Conservation (phyloP, 2,888 invertebrate genomes). For the Poecilobothrus nobilitatus region DNA sequence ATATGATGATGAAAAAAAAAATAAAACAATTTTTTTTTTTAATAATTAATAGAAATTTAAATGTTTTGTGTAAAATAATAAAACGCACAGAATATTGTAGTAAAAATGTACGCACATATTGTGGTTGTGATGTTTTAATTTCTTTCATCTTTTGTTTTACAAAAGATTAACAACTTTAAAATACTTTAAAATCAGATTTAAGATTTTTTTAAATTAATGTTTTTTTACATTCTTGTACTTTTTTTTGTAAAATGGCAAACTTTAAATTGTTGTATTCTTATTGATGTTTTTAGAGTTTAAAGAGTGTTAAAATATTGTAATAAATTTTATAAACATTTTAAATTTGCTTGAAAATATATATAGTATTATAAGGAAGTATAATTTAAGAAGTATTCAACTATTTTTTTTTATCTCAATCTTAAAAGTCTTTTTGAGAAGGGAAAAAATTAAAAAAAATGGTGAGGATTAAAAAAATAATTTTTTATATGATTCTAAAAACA, state of each 20-base stretch:
- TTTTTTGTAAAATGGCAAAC: not conserved
- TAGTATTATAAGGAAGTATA: no score
- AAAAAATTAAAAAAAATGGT: not conserved
- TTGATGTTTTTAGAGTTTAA: not conserved
- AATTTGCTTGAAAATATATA: no score
- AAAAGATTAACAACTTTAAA: not conserved
- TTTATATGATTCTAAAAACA: no score
- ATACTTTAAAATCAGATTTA: not conserved
- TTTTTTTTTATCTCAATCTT: no score
- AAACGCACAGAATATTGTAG: not conserved
- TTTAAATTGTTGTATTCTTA: not conserved
- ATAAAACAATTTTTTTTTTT: no score
- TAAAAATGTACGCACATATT: not conserved
- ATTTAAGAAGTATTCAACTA: no score
- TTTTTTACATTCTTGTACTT: no score
- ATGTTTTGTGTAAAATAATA: not conserved
- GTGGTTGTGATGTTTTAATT: not conserved
- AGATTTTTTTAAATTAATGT: no score
- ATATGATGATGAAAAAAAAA: no score
- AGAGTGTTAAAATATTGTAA: no score
- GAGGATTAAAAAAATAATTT: not conserved
- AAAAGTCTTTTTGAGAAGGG: no score
- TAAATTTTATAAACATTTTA: no score
- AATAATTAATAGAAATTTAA: not conserved
- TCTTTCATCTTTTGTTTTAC: not conserved